Evolutionary conservation across 2,888 invertebrate genomes (phyloP), one percentile per base, ranked within the genome.

Genomic region (Autographa pulchrina): DNA sequence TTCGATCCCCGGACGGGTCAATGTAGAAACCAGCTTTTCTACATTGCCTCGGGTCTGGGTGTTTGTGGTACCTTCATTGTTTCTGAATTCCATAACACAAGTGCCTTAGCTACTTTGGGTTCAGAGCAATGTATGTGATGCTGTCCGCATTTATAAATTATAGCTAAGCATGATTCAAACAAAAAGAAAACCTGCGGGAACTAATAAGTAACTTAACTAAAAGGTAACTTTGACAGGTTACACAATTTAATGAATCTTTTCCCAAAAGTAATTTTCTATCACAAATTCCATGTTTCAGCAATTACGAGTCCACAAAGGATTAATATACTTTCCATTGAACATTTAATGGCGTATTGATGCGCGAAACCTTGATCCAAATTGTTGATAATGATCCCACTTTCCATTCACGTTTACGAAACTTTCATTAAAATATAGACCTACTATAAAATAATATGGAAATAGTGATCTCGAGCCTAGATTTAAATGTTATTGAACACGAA

Each of bases 311-410:
- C 16, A 63, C 61, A 67, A 48, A 61, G 52, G 16, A 78, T 65
- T 81, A 64, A 54, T 65, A 72, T 66, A 60, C 61, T 69, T 54
- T 74, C 74, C 73, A 81, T 83, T 78, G 70, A 77, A 20, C 35
- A 62, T 65, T 74, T 86, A 85, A 86, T 86, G 75, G 82, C 58
- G 70, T 80, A 81, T 85, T 78, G 80, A 81, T 68, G 43, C 38
- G 69, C 54, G 66, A 62, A 80, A 68, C 86, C 87, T 86, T 86
- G 86, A 77, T 77, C 87, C 75, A 80, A 85, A 79, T 86, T 65
- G 78, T 65, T 56, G 25, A 54, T 80, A 80, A 84, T 78, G 76
- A 73, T 75, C 31, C 61, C 48, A 58, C 54, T 70, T 68, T 72
- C 71, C 62, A 68, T 78, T 74, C 64, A 76, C 63, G 38, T 32